These are phyloP conservation scores for Perca schrenkii DNA, from an alignment of 2,113 vertebrate species.

Conservation along the genomic window DNA sequence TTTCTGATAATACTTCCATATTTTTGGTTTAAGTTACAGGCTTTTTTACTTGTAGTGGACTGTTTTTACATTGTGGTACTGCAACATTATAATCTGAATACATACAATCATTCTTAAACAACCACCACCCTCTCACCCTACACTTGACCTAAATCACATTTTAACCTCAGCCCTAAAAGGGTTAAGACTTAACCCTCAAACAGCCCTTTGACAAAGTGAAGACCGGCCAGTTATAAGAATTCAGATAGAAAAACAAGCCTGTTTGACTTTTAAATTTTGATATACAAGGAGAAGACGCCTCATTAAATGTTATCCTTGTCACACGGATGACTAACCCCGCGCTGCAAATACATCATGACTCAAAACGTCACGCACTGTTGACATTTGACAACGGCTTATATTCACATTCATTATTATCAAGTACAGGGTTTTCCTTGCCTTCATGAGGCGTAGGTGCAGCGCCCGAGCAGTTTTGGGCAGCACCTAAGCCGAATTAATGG, in stretches of 20 bases:
- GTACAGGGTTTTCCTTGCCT: background rate
- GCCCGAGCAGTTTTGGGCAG: too few relatives aligned
- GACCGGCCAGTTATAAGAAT: background rate
- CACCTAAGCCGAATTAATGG: too few relatives aligned
- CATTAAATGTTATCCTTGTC: slow-evolving; percentile 22
- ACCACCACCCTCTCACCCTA: background rate
- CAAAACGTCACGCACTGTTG: background rate
- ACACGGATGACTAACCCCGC: slow-evolving; percentile 1
- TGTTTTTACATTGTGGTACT: background rate
- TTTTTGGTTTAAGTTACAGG: too few relatives aligned
- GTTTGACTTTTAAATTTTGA: slow-evolving; percentile 7
- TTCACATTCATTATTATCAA: slow-evolving; percentile 21
- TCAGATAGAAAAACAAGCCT: background rate
- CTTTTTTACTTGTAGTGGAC: too few relatives aligned
- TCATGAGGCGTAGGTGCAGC: too few relatives aligned
- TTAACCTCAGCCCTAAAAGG: background rate
- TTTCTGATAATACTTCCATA: too few relatives aligned
- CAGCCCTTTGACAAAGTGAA: background rate
- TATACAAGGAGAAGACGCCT: slow-evolving; percentile 14
- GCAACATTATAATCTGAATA: background rate
- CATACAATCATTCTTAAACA: background rate
- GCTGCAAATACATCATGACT: background rate
- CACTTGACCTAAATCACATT: background rate
- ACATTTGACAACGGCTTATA: background rate
- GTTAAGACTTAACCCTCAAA: background rate